phyloP scores from a whole-genome alignment of 2,888 invertebrate genomes.

The Priocnemis perturbator region DNA sequence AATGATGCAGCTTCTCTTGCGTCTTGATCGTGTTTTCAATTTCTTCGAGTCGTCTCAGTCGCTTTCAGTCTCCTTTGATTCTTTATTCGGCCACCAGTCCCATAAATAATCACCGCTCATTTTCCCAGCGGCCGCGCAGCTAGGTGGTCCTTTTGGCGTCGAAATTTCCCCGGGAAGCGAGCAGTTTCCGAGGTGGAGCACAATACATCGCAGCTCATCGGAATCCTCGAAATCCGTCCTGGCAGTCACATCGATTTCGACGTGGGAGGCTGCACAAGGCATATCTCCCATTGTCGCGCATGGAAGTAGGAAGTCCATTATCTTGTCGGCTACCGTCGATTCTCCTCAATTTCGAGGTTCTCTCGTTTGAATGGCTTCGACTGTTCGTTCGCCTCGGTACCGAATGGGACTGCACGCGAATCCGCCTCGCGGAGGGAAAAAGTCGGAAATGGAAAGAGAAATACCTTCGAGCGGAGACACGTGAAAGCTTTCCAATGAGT shows the following conservation, averaged over 20 bases:
- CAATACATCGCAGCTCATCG: constrained; percentile 35
- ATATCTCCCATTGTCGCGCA: constrained; percentile 15
- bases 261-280: constrained; percentile 27
- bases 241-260: constrained; percentile 45
- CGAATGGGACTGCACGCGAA: constrained; percentile 50
- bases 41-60: too few relatives aligned
- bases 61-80: too few relatives aligned
- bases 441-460: constrained; percentile 10
- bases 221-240: constrained; percentile 5
- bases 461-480: neutral
- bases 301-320: constrained; percentile 34
- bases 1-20: too few relatives aligned
- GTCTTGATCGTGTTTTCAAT: too few relatives aligned
- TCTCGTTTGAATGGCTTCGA: neutral
- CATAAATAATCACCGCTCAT: too few relatives aligned
- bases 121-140: too few relatives aligned
- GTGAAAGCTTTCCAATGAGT: constrained; percentile 49
- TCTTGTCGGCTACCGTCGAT: constrained; percentile 19
- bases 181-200: constrained; percentile 13
- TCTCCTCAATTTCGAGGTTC: constrained; percentile 1
- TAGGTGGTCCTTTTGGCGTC: constrained; percentile 28
- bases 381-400: constrained; percentile 35
- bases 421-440: constrained; percentile 21
- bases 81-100: too few relatives aligned
- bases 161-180: constrained; percentile 15